Conservation (phyloP, 2,888 invertebrate genomes). For the Amphipyra tragopoginis region DNA sequence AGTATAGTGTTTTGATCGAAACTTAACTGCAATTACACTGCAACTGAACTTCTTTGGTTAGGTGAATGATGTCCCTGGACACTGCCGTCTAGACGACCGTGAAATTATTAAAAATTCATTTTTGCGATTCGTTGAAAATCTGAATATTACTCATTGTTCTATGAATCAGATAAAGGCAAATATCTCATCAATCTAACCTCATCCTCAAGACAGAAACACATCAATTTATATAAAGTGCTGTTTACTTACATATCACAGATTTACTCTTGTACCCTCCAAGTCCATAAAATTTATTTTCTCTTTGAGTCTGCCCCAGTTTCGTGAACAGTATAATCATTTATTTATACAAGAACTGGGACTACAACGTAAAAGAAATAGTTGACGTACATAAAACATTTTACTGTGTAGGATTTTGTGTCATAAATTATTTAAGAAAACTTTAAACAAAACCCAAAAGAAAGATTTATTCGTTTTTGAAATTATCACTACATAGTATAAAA, state of each 20-base stretch:
- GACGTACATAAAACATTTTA: conserved; percentile 27
- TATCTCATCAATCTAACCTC: conserved; percentile 4
- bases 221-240: conserved; percentile 2
- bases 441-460: conserved; percentile 8
- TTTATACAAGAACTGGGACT: conserved; percentile 19
- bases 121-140: too few species aligned
- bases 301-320: conserved; percentile 26
- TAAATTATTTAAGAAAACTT: conserved; percentile 23
- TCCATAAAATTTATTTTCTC: conserved; percentile 17
- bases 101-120: too few species aligned
- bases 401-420: conserved; percentile 24
- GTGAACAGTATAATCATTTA: conserved; percentile 30
- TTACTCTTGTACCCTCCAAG: neutral
- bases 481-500: too few species aligned
- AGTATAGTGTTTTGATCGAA: too few species aligned
- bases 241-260: neutral
- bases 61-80: too few species aligned
- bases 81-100: too few species aligned
- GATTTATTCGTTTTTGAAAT: conserved; percentile 32
- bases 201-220: neutral
- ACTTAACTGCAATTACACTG: too few species aligned
- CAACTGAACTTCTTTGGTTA: too few species aligned
- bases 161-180: neutral
- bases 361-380: conserved; percentile 15
- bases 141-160: too few species aligned